Base-by-base conservation (phyloP, 2,888 invertebrate species). In the Leptarthrus brevirostris region DNA sequence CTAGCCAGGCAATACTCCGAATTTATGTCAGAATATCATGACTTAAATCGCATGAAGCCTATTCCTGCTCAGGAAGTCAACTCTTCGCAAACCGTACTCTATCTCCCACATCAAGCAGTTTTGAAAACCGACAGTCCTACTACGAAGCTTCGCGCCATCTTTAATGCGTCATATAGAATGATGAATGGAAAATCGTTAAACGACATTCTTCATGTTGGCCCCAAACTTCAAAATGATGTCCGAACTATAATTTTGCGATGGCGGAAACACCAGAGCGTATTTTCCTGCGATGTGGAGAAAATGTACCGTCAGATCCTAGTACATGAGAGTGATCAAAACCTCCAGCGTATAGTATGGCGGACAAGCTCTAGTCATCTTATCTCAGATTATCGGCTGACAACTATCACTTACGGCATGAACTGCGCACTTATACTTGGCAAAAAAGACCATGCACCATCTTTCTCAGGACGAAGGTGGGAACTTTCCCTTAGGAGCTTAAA, bases 61-160 rank as follows among this genome's bases (percentile, higher is more conserved):
- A 30, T 30, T 30, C 30, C 30, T 8, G 30, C 8, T 30, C 30
- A 30, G 30, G 30, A 30, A 30, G 8, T 30, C 8, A 30, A 8
- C 12, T 36, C 24, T 12, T n/a, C n/a, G n/a, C n/a, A 22, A 20
- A 8, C 18, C 16, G n/a, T 2, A 53, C 22, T 53, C 2, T 47
- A 16, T 47, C 47, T 47, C 18, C 53, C 53, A 10, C 53, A 53
- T 22, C 53, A 53, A n/a, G 18, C 53, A 20, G 53, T 53, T n/a
- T 8, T 53, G n/a, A 14, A 14, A 18, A n/a, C 16, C 5, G 16
- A 16, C 16, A 53, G 53, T 53, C 5, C 53, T 8, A 53, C 53
- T 1, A 53, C 24, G 8, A 53, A 53, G 53, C 22, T 53, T 20
- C 18, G 53, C 1, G 53, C 22, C 16, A 22, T 53, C 6, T 53